A percentile compares a stretch with the other conserved stretches of the same genome.
Evolutionary conservation across 2,113 vertebrate species (phyloP).

Genomic region (Mungos mungo): DNA sequence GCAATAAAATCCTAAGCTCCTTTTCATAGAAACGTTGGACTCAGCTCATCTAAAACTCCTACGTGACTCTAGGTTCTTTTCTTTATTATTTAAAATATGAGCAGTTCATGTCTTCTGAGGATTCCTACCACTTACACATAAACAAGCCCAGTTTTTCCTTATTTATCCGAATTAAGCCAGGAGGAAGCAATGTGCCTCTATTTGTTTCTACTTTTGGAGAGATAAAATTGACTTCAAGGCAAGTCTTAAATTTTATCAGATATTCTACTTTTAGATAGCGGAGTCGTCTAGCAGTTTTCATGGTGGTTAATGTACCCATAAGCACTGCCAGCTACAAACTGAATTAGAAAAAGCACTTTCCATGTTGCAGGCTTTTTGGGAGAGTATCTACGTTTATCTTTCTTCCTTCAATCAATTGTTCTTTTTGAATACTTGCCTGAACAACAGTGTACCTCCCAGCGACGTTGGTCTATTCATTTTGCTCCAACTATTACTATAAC

Average conservation of each 20-base stretch:
- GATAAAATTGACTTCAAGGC: conserved; percentile 50
- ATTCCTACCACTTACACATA: not conserved
- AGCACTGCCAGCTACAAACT: conserved; percentile 26
- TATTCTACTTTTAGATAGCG: not conserved
- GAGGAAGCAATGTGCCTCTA: not conserved
- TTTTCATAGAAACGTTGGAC: not conserved
- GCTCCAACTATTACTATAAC: not conserved
- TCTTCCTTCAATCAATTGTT: conserved; percentile 1
- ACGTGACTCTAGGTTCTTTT: not conserved
- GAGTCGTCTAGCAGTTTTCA: conserved; percentile 22
- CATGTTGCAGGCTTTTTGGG: not conserved
- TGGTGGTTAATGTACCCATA: not conserved
- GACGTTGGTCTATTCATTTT: not conserved
- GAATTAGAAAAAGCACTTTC: conserved; percentile 28
- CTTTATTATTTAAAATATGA: conserved; percentile 36
- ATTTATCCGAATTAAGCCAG: conserved; percentile 46
- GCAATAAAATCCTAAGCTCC: not conserved
- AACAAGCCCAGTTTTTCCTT: not conserved
- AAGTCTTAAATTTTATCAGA: conserved; percentile 55
- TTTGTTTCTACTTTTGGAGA: conserved; percentile 16
- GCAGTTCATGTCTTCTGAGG: not conserved
- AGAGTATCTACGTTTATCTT: not conserved
- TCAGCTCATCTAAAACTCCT: not conserved
- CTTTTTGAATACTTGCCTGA: not conserved
- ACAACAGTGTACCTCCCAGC: not conserved